Percentiles rank a stretch among this genome's conserved stretches.
Evolutionary conservation across 2,888 invertebrate species (phyloP).

Genomic region (Ptychoptera albimana): DNA sequence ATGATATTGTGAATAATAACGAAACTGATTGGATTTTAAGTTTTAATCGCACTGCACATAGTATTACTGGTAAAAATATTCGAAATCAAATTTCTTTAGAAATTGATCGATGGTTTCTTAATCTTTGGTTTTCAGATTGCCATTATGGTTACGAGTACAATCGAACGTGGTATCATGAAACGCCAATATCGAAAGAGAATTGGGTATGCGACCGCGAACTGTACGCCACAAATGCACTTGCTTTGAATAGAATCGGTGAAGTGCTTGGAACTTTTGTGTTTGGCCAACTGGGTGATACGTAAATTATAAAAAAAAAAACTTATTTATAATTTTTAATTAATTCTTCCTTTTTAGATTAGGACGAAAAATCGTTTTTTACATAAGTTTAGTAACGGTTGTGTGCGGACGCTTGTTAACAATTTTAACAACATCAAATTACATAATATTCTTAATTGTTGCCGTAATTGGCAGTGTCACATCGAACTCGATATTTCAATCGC

Average conservation of each 20-base stretch:
- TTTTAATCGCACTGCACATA: not conserved
- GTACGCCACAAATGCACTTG: conserved; percentile 37
- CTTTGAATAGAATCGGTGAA: conserved; percentile 35
- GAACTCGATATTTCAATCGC: conserved; percentile 32
- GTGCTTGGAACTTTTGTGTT: conserved; percentile 38
- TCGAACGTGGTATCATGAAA: conserved; percentile 33
- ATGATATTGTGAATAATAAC: not conserved
- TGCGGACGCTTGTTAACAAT: conserved; percentile 29
- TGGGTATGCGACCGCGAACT: conserved; percentile 40
- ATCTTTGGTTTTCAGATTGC: conserved; percentile 32
- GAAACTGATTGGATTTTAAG: not conserved
- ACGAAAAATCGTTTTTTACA: conserved; percentile 32
- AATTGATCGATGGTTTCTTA: too few relatives aligned
- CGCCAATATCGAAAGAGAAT: conserved; percentile 34
- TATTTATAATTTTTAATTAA: conserved; percentile 5
- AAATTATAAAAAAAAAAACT: conserved; percentile 16
- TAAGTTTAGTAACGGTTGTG: conserved; percentile 30
- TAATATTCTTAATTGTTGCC: conserved; percentile 29
- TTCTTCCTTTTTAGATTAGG: conserved; percentile 28
- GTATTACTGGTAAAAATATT: not conserved
- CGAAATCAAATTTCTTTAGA: not conserved
- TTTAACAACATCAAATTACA: conserved; percentile 26
- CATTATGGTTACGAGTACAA: conserved; percentile 39
- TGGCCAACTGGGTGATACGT: conserved; percentile 41
- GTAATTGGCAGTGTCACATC: conserved; percentile 32